Conservation (phyloP, 2,113 vertebrate species). For the Notarius lentiginosus region DNA sequence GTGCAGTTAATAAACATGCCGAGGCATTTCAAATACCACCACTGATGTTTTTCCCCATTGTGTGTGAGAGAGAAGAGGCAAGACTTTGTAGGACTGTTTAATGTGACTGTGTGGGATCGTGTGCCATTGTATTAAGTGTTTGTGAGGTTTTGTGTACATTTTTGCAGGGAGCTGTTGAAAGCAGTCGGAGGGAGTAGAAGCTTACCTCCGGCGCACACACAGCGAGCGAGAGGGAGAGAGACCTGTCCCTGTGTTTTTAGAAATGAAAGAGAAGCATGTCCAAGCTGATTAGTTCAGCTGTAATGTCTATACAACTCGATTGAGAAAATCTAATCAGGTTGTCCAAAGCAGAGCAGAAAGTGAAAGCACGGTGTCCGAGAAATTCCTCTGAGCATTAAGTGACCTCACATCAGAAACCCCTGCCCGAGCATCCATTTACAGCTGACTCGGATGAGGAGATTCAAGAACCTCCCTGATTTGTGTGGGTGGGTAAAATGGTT, state of each 20-base stretch:
- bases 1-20: background rate
- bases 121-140: background rate
- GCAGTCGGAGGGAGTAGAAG: background rate
- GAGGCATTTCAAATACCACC: background rate
- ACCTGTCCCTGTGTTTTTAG: background rate
- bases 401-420: background rate
- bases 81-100: background rate
- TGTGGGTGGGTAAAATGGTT: background rate
- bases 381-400: background rate
- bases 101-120: background rate
- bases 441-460: background rate
- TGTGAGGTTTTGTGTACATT: background rate
- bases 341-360: background rate
- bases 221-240: no score
- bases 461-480: background rate
- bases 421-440: background rate
- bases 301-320: background rate
- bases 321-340: background rate
- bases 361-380: background rate
- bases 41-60: background rate
- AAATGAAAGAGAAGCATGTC: conserved; percentile 4
- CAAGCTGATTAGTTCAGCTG: background rate
- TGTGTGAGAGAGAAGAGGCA: rapidly evolving
- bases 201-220: background rate
- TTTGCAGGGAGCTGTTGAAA: conserved; percentile 5